phyloP scores from a whole-genome alignment of 2,113 vertebrate genomes.

The Struthidea cinerea region DNA sequence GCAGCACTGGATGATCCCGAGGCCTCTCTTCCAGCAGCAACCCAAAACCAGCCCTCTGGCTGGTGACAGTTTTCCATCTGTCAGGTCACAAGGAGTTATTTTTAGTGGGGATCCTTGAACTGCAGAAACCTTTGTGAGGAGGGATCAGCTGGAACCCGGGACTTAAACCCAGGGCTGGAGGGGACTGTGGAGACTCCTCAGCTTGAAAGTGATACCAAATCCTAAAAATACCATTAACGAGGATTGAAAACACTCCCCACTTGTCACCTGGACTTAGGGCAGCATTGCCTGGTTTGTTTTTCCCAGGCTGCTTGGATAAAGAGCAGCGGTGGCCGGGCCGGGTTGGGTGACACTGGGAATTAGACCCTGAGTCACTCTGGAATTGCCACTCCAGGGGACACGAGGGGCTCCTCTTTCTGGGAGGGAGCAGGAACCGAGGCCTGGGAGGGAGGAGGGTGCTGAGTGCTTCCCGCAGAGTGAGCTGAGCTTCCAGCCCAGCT shows the following conservation, averaged over 20 bases:
- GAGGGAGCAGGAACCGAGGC: neutral
- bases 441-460: neutral
- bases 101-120: constrained; percentile 38
- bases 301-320: neutral
- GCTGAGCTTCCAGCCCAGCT: neutral
- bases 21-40: neutral
- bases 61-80: neutral
- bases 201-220: neutral
- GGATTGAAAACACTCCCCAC: neutral
- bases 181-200: rapidly evolving
- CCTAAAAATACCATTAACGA: neutral
- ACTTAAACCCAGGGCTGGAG: neutral
- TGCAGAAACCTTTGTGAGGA: neutral
- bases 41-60: neutral
- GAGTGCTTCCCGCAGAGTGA: neutral
- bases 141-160: neutral
- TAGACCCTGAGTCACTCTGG: neutral
- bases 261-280: neutral
- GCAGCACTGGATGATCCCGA: neutral
- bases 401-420: neutral
- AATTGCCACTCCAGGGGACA: neutral
- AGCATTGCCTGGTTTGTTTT: neutral
- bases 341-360: neutral
- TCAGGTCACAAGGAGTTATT: constrained; percentile 13
- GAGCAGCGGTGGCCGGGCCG: neutral